Percentiles rank a stretch among this genome's conserved stretches.
Evolutionary conservation across 2,797 vertebrate species (phyloP).

Genomic region (Perdix hodgsoniae): DNA sequence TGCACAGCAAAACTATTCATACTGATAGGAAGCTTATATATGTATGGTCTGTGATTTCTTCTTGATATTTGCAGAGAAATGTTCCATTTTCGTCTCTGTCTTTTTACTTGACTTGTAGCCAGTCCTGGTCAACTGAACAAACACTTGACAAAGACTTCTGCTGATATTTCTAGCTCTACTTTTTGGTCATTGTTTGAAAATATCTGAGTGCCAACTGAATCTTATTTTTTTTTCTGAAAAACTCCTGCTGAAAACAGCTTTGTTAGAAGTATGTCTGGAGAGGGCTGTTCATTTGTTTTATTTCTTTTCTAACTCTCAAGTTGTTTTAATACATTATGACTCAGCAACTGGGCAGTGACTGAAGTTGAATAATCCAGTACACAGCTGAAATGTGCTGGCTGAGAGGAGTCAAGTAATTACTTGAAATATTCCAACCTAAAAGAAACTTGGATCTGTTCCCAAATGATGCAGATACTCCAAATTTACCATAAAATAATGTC

Average conservation of each 20-base stretch:
- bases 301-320: not conserved
- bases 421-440: slow-evolving; percentile 3
- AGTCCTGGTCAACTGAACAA: not conserved
- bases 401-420: not conserved
- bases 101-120: not conserved
- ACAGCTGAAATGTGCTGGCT: not conserved
- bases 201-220: not conserved
- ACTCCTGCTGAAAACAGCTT: not conserved
- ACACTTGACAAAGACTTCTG: not conserved
- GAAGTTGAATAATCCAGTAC: not conserved
- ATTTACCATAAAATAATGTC: not conserved
- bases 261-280: not conserved
- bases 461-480: not conserved
- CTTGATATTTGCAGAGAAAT: not conserved
- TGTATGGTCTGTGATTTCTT: not conserved
- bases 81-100: not conserved
- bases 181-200: not conserved
- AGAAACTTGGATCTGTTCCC: not conserved
- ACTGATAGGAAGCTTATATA: not conserved
- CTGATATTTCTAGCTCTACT: not conserved
- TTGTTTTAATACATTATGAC: not conserved
- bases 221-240: not conserved
- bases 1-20: not conserved
- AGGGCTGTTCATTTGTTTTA: not conserved
- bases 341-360: not conserved